phyloP scores from a whole-genome alignment of 2,888 invertebrate species.

The Sclerodermus sp. region DNA sequence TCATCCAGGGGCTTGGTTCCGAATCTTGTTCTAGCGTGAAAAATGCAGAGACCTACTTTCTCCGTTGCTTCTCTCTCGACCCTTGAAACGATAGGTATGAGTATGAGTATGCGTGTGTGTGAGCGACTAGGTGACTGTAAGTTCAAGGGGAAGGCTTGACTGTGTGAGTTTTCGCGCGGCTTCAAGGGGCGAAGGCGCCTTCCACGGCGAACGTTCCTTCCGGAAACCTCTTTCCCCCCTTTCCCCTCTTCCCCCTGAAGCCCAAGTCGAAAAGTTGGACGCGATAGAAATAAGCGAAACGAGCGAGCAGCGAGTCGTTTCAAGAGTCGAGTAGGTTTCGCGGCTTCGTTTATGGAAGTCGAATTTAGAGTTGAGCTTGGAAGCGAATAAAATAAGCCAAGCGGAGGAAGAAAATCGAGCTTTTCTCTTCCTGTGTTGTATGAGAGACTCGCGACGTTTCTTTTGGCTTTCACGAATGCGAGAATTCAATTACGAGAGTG shows the following conservation, averaged over 20 bases:
- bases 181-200: no score
- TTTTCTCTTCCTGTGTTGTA: slow-evolving; percentile 28
- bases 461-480: slow-evolving; percentile 25
- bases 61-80: slow-evolving; percentile 13
- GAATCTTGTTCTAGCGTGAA: slow-evolving; percentile 15
- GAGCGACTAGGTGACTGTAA: no score
- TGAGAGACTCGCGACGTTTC: slow-evolving; percentile 30
- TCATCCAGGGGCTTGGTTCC: slow-evolving; percentile 21
- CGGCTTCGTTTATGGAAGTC: background rate
- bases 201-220: no score
- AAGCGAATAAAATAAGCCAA: slow-evolving; percentile 7
- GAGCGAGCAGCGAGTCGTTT: background rate
- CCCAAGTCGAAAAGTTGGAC: no score
- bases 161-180: no score
- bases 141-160: no score
- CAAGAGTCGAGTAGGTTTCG: background rate
- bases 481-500: background rate
- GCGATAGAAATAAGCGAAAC: no score
- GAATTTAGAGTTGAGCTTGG: background rate
- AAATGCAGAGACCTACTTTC: slow-evolving; percentile 16
- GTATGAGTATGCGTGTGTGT: no score
- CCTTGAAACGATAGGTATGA: slow-evolving; percentile 6
- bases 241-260: no score
- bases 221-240: no score
- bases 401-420: slow-evolving; percentile 25